phyloP scores from a whole-genome alignment of 2,888 invertebrate species.

The Pterostichus madidus region DNA sequence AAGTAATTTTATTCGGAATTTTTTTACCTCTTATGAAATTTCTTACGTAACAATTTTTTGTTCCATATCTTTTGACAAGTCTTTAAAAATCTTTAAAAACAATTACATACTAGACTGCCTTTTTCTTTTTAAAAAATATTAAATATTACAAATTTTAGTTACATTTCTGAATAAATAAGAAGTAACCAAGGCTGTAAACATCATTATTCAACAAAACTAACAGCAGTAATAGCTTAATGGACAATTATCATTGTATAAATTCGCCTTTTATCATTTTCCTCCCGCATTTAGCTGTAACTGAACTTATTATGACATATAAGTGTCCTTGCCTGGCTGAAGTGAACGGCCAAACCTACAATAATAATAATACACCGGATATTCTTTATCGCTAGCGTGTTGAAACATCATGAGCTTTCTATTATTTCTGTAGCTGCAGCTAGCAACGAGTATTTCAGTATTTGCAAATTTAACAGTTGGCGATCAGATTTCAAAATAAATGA shows the following conservation, averaged over 20 bases:
- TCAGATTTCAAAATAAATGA: not conserved
- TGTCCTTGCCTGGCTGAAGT: conserved; percentile 35
- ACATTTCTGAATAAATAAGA: no score
- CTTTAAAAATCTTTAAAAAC: no score
- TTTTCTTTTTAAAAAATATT: not conserved
- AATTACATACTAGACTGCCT: not conserved
- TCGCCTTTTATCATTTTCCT: conserved; percentile 9
- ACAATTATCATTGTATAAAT: conserved; percentile 20
- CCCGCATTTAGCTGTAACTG: not conserved
- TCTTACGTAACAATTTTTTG: not conserved
- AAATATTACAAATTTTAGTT: not conserved
- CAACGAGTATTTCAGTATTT: not conserved
- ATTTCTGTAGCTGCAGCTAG: conserved; percentile 17
- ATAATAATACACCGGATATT: conserved; percentile 61
- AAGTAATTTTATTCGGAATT: conserved; percentile 18
- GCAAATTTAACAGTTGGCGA: conserved; percentile 4
- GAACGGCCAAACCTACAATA: conserved; percentile 34
- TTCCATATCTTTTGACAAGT: no score
- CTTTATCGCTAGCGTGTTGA: conserved; percentile 56
- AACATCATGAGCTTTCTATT: conserved; percentile 50
- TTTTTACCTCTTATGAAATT: not conserved
- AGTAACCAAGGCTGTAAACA: not conserved
- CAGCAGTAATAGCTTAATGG: not conserved
- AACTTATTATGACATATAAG: conserved; percentile 20
- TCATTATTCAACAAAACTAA: conserved; percentile 12